Evolutionary conservation across 1,140 invertebrate genomes (phyloP).

Genomic region (Pygmarrhopalites habei): DNA sequence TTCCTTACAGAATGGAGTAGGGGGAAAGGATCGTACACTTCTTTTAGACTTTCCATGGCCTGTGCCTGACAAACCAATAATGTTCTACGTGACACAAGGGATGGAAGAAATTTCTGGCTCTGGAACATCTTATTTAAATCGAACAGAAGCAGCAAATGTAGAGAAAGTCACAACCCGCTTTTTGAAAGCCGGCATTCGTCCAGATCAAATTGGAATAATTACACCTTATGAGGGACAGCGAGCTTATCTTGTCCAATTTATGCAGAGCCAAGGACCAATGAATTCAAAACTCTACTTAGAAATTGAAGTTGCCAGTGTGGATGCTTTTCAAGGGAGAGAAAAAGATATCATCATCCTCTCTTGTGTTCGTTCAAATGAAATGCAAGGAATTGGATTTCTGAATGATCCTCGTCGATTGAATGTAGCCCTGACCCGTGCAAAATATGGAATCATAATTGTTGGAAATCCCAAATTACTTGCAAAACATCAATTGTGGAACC

Average conservation of each 20-base stretch:
- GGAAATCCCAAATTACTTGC: constrained; percentile 98
- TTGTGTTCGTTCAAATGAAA: constrained; percentile 84
- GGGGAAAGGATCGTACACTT: constrained; percentile 85
- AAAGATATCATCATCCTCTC: constrained; percentile 98
- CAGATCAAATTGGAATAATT: constrained; percentile 98
- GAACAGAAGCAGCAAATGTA: constrained; percentile 96
- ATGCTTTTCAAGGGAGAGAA: constrained; percentile 95
- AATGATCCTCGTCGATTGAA: constrained; percentile 96
- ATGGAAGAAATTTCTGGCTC: constrained; percentile 98
- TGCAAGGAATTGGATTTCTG: constrained; percentile 86
- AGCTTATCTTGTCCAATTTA: constrained; percentile 93
- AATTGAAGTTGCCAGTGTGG: constrained; percentile 98
- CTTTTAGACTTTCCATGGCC: constrained; percentile 97
- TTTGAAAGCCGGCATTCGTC: constrained; percentile 86
- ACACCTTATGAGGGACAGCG: constrained; percentile 97
- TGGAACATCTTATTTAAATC: constrained; percentile 96
- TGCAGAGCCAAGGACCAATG: constrained; percentile 96
- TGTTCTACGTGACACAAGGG: constrained; percentile 96
- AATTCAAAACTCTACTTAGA: constrained; percentile 97
- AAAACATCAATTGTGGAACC: constrained; percentile 96
- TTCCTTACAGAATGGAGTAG: constrained; percentile 95
- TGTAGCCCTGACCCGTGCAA: constrained; percentile 94
- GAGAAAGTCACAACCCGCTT: constrained; percentile 95
- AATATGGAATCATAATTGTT: constrained; percentile 96
- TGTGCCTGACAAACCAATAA: constrained; percentile 91